Conservation (phyloP, 2,797 vertebrate genomes). For the Synaphobranchus kaupii region DNA sequence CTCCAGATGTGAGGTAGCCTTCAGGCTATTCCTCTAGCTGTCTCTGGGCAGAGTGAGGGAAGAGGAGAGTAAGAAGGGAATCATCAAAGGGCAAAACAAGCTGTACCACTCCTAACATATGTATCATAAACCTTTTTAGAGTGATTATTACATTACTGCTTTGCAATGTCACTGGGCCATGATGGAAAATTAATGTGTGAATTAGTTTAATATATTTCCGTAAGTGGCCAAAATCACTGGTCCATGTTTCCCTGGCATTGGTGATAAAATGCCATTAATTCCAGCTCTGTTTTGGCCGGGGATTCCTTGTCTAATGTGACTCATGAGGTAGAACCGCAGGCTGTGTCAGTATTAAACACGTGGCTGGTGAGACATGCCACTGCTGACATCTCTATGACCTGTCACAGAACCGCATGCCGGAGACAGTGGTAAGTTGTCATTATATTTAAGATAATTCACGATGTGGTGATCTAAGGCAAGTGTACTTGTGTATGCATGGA, state of each 20-base stretch:
- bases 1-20: not conserved
- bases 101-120: not conserved
- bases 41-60: not conserved
- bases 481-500: not conserved
- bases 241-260: not conserved
- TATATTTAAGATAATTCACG: no score
- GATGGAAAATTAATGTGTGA: not conserved
- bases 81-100: not conserved
- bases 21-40: not conserved
- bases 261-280: not conserved
- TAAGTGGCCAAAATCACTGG: not conserved
- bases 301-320: not conserved
- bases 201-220: not conserved
- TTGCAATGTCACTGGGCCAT: not conserved
- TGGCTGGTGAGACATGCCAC: not conserved
- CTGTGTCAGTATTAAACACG: not conserved
- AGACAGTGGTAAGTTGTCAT: no score
- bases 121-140: not conserved
- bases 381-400: not conserved
- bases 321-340: not conserved
- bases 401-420: not conserved
- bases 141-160: not conserved
- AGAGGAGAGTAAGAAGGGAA: not conserved
- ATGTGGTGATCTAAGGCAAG: not conserved
- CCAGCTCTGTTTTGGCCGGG: not conserved